Percentiles rank a stretch among this genome's conserved stretches.
phyloP scores from a whole-genome alignment of 2,797 vertebrate species.

The Vespertilio murinus region DNA sequence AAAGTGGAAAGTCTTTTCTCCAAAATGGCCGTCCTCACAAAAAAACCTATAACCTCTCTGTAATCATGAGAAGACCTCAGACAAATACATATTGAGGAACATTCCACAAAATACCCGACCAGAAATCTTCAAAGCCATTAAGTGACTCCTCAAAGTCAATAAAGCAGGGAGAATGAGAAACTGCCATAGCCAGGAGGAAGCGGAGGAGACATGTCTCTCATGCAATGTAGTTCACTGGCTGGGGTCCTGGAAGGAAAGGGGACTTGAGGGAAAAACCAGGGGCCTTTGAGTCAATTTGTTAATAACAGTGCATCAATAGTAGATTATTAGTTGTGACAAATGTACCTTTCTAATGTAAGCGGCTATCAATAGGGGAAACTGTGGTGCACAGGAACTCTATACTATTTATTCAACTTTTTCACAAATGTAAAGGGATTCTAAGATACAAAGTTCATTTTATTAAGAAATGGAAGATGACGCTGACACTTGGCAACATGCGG shows the following conservation, averaged over 20 bases:
- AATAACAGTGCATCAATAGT: not conserved
- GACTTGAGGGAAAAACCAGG: not conserved
- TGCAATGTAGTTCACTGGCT: no score
- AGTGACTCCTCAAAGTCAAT: not conserved
- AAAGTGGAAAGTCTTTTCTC: not conserved
- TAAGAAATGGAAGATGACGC: not conserved
- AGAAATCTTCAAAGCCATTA: not conserved
- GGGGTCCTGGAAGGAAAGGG: not conserved
- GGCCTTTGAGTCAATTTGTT: not conserved
- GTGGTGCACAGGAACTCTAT: rapidly evolving
- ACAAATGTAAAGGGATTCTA: not conserved
- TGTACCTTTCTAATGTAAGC: not conserved
- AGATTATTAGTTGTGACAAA: not conserved
- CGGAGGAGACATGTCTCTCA: not conserved
- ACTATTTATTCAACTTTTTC: not conserved
- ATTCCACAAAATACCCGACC: not conserved
- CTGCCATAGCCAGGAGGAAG: no score
- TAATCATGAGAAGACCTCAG: not conserved
- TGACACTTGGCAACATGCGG: not conserved
- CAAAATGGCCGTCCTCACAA: not conserved
- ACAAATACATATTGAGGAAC: not conserved
- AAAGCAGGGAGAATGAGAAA: not conserved
- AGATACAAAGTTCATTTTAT: not conserved
- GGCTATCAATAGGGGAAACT: not conserved
- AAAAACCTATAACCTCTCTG: not conserved